Conservation (phyloP, 1,140 invertebrate species). For the Atta cephalotes region DNA sequence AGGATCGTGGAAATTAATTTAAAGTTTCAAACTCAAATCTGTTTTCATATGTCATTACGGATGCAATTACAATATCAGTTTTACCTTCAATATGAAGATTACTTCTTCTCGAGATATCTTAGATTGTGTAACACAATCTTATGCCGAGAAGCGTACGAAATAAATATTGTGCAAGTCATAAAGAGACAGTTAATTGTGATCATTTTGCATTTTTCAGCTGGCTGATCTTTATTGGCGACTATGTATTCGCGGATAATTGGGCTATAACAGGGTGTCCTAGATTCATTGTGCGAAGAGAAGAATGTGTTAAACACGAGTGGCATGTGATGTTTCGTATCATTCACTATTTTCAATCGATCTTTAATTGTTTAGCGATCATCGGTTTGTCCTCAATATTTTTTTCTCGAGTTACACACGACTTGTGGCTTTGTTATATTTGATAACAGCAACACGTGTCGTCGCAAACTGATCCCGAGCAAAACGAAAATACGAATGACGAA, state of each 20-base stretch:
- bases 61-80: background rate
- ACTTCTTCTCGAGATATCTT: background rate
- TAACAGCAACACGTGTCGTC: slow-evolving; percentile 4
- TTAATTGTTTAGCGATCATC: slow-evolving; percentile 5
- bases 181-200: slow-evolving; percentile 25
- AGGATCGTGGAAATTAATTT: slow-evolving; percentile 5
- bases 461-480: slow-evolving; percentile 35
- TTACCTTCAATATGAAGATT: background rate
- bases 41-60: background rate
- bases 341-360: slow-evolving; percentile 14
- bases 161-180: background rate
- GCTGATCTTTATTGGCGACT: slow-evolving; percentile 24
- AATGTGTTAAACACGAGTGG: slow-evolving; percentile 6
- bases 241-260: slow-evolving; percentile 25
- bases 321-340: background rate
- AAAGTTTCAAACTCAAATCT: background rate
- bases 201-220: slow-evolving; percentile 13
- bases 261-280: background rate
- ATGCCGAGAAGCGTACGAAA: background rate
- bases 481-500: background rate
- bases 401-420: background rate
- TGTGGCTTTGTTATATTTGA: slow-evolving; percentile 23
- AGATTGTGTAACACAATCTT: background rate
- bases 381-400: slow-evolving; percentile 14
- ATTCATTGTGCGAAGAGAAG: slow-evolving; percentile 16